These are phyloP conservation scores for Myathropa florea DNA, from an alignment of 2,888 invertebrate genomes.

Conservation along the genomic window DNA sequence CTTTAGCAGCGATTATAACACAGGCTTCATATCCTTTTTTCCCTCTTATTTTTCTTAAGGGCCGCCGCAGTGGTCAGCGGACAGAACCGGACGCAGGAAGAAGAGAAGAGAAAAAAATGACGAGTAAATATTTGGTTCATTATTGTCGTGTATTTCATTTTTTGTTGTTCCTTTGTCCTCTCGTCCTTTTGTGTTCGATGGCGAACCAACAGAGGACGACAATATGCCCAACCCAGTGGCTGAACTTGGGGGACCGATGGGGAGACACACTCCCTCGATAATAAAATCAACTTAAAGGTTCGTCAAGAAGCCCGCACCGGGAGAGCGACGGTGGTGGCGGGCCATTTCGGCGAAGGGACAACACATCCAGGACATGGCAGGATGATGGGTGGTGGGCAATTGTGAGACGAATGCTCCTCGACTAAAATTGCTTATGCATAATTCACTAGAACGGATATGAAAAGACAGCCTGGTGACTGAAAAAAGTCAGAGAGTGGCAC, in stretches of 20 bases:
- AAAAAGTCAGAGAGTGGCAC: not conserved
- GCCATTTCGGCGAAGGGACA: too few relatives aligned
- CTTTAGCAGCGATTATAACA: constrained; percentile 29
- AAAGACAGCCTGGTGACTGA: not conserved
- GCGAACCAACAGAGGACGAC: not conserved
- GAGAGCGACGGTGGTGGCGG: not conserved
- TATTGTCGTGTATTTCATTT: constrained; percentile 17
- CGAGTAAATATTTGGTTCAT: constrained; percentile 39
- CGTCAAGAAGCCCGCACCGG: not conserved
- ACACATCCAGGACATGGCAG: not conserved
- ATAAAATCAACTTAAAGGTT: constrained; percentile 24
- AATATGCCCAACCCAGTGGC: not conserved
- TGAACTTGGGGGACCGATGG: not conserved
- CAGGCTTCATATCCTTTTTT: not conserved
- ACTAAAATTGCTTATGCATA: constrained; percentile 45
- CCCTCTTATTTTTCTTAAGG: too few relatives aligned
- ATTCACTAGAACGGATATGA: constrained; percentile 29
- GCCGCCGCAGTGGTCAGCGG: not conserved
- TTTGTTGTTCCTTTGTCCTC: not conserved
- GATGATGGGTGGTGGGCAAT: constrained; percentile 17
- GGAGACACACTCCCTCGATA: not conserved
- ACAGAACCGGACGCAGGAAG: not conserved
- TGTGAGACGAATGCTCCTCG: constrained; percentile 33
- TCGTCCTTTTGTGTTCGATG: not conserved
- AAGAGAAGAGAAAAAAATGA: not conserved